These are phyloP conservation scores for Listronotus bonariensis DNA, from an alignment of 1,140 invertebrate species.

Conservation along the genomic window DNA sequence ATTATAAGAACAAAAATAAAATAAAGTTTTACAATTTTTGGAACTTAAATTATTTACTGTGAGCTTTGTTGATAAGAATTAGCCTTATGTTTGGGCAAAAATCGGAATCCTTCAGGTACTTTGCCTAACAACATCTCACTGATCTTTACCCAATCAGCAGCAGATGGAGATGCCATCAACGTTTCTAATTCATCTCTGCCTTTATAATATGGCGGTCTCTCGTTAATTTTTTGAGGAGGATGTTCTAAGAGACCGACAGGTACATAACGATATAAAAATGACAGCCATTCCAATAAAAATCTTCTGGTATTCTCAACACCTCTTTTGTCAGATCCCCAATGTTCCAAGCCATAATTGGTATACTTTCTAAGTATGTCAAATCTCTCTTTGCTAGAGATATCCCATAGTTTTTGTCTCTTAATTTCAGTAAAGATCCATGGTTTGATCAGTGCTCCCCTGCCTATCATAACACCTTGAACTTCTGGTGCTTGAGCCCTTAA, in stretches of 20 bases:
- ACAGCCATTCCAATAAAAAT: conserved; percentile 97
- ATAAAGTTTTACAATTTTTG: no score
- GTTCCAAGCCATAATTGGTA: conserved; percentile 93
- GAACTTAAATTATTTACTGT: background rate
- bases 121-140: conserved; percentile 96
- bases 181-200: conserved; percentile 96
- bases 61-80: conserved; percentile 75
- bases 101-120: conserved; percentile 89
- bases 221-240: conserved; percentile 95
- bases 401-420: conserved; percentile 89
- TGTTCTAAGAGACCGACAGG: conserved; percentile 89
- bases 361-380: conserved; percentile 91
- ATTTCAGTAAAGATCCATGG: conserved; percentile 99
- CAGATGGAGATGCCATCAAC: conserved; percentile 87
- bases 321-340: conserved; percentile 97
- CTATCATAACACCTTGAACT: conserved; percentile 76
- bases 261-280: conserved; percentile 91
- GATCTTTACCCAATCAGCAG: conserved; percentile 95
- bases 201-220: conserved; percentile 85
- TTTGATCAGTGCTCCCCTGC: conserved; percentile 94
- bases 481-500: conserved; percentile 48
- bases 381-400: conserved; percentile 88
- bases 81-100: conserved; percentile 98
- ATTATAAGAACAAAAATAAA: no score
- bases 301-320: conserved; percentile 93